phyloP scores from a whole-genome alignment of 2,113 vertebrate genomes.

The Syngnathoides biaculeatus region DNA sequence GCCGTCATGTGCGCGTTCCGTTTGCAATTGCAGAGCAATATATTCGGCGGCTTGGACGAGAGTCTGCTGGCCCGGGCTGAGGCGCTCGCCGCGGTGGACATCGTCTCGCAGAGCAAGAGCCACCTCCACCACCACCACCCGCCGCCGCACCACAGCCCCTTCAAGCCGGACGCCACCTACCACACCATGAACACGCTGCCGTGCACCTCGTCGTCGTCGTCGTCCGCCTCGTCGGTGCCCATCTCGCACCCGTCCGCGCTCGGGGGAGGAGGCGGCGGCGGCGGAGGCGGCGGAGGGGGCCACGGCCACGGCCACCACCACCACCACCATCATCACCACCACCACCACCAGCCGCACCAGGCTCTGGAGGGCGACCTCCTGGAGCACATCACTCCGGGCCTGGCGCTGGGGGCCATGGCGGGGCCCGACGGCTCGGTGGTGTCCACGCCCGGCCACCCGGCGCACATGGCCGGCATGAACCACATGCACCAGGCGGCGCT shows the following conservation, averaged over 20 bases:
- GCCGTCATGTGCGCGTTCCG: constrained; percentile 94
- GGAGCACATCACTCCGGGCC: constrained; percentile 93
- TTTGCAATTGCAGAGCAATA: constrained; percentile 99
- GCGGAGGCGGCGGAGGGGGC: constrained; percentile 46
- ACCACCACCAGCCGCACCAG: constrained; percentile 95
- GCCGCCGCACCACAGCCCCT: constrained; percentile 96
- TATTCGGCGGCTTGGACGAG: constrained; percentile 99
- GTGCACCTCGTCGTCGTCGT: constrained; percentile 91
- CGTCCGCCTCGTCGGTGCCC: constrained; percentile 90
- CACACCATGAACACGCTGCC: constrained; percentile 99
- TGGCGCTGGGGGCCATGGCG: constrained; percentile 90
- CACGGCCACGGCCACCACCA: constrained; percentile 89
- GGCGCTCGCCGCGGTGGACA: constrained; percentile 99
- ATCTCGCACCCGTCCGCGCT: constrained; percentile 92
- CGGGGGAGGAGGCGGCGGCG: constrained; percentile 39
- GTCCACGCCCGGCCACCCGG: constrained; percentile 90
- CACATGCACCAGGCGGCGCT: constrained; percentile 98
- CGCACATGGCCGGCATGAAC: constrained; percentile 97
- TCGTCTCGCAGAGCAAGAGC: constrained; percentile 96
- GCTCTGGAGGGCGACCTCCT: constrained; percentile 94
- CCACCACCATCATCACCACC: constrained; percentile 90
- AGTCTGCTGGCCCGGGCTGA: constrained; percentile 99
- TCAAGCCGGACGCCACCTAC: constrained; percentile 98
- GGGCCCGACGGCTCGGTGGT: constrained; percentile 93
- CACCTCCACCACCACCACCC: constrained; percentile 93